A percentile compares a stretch with the other conserved stretches of the same genome.
These are phyloP conservation scores for Melanotaenia parkinsoni DNA, from an alignment of 2,797 vertebrate species.

Conservation along the genomic window DNA sequence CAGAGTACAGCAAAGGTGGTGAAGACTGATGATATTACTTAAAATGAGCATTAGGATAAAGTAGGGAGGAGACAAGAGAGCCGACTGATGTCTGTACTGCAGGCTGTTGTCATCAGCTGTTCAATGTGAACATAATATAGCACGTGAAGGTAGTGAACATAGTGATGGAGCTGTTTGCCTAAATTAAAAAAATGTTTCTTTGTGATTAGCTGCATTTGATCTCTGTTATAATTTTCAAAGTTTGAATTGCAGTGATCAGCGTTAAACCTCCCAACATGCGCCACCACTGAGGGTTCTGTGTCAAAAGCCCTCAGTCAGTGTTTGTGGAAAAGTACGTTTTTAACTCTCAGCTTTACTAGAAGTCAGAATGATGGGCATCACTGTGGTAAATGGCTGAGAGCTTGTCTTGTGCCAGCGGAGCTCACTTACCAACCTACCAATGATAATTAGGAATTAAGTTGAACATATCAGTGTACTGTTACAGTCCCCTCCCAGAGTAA, in stretches of 20 bases:
- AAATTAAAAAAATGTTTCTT: background rate
- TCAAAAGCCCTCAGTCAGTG: no score
- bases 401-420: background rate
- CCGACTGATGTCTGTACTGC: no score
- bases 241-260: background rate
- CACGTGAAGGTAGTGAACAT: background rate
- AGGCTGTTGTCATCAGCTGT: no score
- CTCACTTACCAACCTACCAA: background rate
- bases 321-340: background rate
- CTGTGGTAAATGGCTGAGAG: no score
- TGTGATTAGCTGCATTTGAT: no score
- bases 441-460: no score
- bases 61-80: no score
- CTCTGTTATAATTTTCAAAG: background rate
- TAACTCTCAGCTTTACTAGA: background rate
- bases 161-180: background rate
- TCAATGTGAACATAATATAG: no score
- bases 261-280: background rate
- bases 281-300: no score
- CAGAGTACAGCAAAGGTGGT: no score
- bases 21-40: background rate
- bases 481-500: no score
- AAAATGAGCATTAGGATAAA: background rate
- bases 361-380: background rate
- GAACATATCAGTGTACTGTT: no score